These are phyloP conservation scores for Brachymystax lenok DNA, from an alignment of 2,797 vertebrate genomes.

Conservation along the genomic window DNA sequence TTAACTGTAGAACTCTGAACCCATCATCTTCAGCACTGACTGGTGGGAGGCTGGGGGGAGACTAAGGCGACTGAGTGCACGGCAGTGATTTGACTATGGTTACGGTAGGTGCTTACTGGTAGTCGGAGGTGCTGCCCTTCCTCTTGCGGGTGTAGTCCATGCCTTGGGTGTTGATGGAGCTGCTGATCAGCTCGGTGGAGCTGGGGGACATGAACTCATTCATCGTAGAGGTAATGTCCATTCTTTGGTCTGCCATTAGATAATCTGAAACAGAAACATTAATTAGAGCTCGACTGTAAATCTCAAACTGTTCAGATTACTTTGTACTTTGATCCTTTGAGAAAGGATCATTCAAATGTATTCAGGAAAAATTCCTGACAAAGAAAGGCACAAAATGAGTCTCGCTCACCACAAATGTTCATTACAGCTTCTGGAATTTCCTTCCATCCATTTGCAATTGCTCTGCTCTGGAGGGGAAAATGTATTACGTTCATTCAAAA, in stretches of 20 bases:
- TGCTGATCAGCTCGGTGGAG: slow-evolving; percentile 91
- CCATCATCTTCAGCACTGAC: not conserved
- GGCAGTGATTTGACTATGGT: not conserved
- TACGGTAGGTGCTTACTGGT: slow-evolving; percentile 84
- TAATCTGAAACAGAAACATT: slow-evolving; percentile 72
- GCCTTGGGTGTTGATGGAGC: slow-evolving; percentile 86
- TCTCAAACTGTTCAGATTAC: no score
- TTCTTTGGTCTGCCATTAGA: slow-evolving; percentile 99
- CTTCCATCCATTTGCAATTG: slow-evolving; percentile 71
- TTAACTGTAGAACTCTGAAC: not conserved
- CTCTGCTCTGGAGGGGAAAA: slow-evolving; percentile 49
- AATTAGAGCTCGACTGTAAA: not conserved
- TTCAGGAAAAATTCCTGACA: not conserved
- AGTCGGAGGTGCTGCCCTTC: slow-evolving; percentile 95
- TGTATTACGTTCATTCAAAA: not conserved
- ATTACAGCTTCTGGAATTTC: slow-evolving; percentile 76
- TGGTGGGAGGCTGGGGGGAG: not conserved
- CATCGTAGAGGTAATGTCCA: slow-evolving; percentile 99
- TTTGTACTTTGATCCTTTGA: not conserved
- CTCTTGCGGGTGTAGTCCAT: slow-evolving; percentile 97
- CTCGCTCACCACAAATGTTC: slow-evolving; percentile 78
- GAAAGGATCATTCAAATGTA: not conserved
- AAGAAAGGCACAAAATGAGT: slow-evolving; percentile 6
- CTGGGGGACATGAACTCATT: slow-evolving; percentile 96
- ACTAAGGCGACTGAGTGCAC: not conserved